Evolutionary conservation across 1,140 invertebrate species (phyloP).

Genomic region (Scylla paramamosain): DNA sequence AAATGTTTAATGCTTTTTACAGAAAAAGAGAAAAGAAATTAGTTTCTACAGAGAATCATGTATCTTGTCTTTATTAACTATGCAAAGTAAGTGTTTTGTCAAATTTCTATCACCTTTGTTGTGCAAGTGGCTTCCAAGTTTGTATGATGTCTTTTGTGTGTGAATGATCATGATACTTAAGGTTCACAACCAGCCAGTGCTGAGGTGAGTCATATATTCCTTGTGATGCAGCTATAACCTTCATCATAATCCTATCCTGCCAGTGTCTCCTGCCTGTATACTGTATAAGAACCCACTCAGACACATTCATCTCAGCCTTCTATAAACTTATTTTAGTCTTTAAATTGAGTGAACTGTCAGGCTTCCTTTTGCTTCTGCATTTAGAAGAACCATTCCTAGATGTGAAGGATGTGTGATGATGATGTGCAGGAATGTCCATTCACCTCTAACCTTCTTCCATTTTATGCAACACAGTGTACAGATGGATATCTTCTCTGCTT

Average conservation of each 20-base stretch:
- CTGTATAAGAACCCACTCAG: background rate
- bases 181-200: background rate
- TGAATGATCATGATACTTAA: background rate
- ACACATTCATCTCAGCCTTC: background rate
- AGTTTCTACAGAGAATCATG: background rate
- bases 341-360: background rate
- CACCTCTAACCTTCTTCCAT: background rate
- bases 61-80: background rate
- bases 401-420: background rate
- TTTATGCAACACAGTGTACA: background rate
- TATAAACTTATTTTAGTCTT: background rate
- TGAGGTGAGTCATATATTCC: slow-evolving; percentile 11
- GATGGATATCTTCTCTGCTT: background rate
- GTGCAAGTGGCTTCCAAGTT: background rate
- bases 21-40: background rate
- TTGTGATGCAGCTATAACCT: background rate
- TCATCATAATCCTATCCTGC: slow-evolving; percentile 13
- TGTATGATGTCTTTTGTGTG: background rate
- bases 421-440: background rate
- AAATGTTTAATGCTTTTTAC: background rate
- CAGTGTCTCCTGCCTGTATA: slow-evolving; percentile 11
- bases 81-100: slow-evolving; percentile 10
- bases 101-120: background rate
- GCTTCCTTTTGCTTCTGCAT: background rate
- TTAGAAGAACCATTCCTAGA: background rate